Conservation (phyloP, 2,888 invertebrate genomes). For the Lasioglossum leucozonium region DNA sequence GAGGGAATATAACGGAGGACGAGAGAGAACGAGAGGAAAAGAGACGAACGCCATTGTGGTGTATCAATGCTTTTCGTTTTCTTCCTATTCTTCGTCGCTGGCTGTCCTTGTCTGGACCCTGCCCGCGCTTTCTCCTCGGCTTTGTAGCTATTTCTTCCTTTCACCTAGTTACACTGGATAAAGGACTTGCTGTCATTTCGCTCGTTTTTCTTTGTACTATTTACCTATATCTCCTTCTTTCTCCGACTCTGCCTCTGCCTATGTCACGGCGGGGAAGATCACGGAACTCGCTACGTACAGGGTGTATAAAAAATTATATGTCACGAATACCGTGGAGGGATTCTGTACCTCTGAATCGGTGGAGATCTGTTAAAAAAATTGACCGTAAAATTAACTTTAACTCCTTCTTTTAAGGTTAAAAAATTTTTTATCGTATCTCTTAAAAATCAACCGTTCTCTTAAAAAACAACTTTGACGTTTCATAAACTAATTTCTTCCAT, state of each 20-base stretch:
- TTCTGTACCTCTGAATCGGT: too few relatives aligned
- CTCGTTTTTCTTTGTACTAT: conserved; percentile 20
- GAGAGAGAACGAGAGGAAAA: conserved; percentile 28
- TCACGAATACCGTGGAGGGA: too few relatives aligned
- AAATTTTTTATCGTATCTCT: too few relatives aligned
- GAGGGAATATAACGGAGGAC: conserved; percentile 4
- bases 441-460: too few relatives aligned
- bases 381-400: too few relatives aligned
- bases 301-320: too few relatives aligned
- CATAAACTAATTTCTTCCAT: too few relatives aligned
- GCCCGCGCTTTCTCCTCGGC: conserved; percentile 33
- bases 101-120: neutral
- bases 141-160: conserved; percentile 36
- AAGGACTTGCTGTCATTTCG: conserved; percentile 21
- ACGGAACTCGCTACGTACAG: too few relatives aligned
- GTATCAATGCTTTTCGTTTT: conserved; percentile 45
- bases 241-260: neutral
- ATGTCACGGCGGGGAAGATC: neutral
- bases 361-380: too few relatives aligned
- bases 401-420: too few relatives aligned
- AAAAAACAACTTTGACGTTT: too few relatives aligned
- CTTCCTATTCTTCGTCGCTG: conserved; percentile 22
- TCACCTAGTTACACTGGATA: conserved; percentile 19
- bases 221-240: neutral
- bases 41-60: conserved; percentile 47